Evolutionary conservation across 2,113 vertebrate species (phyloP), one percentile per base, ranked within the genome.

Genomic region (Amazona vittata): DNA sequence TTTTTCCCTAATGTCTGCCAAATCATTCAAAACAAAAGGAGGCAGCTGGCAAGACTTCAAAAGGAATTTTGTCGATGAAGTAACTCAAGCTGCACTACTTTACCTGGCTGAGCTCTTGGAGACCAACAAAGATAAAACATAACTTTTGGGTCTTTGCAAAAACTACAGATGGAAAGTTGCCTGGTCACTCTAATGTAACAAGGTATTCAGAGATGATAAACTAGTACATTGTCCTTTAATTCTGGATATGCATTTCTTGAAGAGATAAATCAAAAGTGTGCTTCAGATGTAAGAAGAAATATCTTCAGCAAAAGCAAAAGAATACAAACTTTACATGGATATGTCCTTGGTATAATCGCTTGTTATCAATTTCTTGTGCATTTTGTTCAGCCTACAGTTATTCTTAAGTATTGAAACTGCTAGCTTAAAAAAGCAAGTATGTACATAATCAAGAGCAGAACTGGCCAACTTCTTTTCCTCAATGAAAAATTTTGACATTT

Each of bases 111-210:
- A 82, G 71, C 11, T 92, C 77, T 93, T 79, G 47, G 70, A 93
- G 83, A 88, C 50, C 63, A 89, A 49, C 63, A 91, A 74, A 71
- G 69, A 96, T 77, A 93, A 96, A 96, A 93, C 13, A 89, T 35
- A 44, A 49, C 26, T 90, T 86, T 79, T 65, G 63, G 67, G 78
- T 96, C 60, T 60, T 94, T n/a, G n/a, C 63, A 91, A 92, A 95
- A 95, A 78, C 29, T 83, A 13, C 77, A 92, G 60, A 81, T 89
- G 64, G 62, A 79, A 94, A 79, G 46, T 74, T 84, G 47, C 80
- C 81, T 92, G 80, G 49, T 85, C 70, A 86, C 17, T 83, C 77
- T 73, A 91, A 95, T 18, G 33, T 26, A 90, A 57, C 39, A 65
- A 75, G 49, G 20, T 75, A 59, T 60, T 53, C 28, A 71, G 80